phyloP scores from a whole-genome alignment of 2,113 vertebrate species.

The Hemiscyllium ocellatum region DNA sequence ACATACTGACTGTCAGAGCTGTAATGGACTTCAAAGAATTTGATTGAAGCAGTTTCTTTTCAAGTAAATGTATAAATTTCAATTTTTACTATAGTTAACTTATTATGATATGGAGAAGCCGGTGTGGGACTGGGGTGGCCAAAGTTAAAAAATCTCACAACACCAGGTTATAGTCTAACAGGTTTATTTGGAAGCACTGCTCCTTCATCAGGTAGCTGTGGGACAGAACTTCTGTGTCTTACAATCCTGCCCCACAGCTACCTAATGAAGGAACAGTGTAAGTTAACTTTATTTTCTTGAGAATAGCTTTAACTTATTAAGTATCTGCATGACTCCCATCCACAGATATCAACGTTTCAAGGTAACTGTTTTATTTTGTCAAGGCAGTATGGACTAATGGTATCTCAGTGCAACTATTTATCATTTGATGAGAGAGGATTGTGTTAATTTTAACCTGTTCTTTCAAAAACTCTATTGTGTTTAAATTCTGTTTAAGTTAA shows the following conservation, averaged over 20 bases:
- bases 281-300: too few species aligned
- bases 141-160: too few species aligned
- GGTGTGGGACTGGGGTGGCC: too few species aligned
- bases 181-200: too few species aligned
- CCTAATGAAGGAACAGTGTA: too few species aligned
- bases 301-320: too few species aligned
- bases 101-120: not conserved
- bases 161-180: too few species aligned
- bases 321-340: not conserved
- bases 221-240: too few species aligned
- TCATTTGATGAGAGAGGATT: not conserved
- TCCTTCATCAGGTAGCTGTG: too few species aligned
- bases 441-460: not conserved
- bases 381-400: not conserved
- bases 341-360: not conserved
- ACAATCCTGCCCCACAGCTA: too few species aligned
- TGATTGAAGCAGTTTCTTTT: not conserved
- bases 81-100: not conserved
- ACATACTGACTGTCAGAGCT: not conserved
- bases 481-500: not conserved
- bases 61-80: slow-evolving; percentile 15
- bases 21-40: not conserved
- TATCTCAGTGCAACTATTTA: not conserved
- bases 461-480: not conserved
- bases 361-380: not conserved